Base-by-base conservation (phyloP, 1,140 invertebrate genomes). In the Cotesia glomerata region DNA sequence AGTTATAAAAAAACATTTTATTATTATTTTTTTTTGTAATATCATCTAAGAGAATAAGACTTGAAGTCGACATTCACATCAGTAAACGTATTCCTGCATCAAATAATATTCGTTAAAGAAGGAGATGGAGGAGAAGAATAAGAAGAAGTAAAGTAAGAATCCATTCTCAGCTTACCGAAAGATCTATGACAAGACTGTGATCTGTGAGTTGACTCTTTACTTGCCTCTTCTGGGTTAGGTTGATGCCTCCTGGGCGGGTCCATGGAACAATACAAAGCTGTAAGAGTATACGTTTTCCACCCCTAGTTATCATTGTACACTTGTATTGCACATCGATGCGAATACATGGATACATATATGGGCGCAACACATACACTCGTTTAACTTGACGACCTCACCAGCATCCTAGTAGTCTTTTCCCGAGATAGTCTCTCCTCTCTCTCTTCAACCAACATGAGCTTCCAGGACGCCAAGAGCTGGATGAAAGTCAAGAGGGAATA, bases 401-500 rank as follows among this genome's bases (percentile, higher is more conserved):
- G 62, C 35, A 64, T 35, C 36, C 32, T 26, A 63, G 61, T 32
- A 66, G 63, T 35, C 62, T 64, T 14, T 64, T 66, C 39, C 32
- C 45, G 45, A 71, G 32, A 65, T 65, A 36, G 59, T 56, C 36
- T 39, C 9, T 18, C 56, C 32, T 70, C 58, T 70, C 58, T 70
- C 69, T 45, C 9, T 70, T 52, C 26, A 18, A n/a, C 59, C 59
- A 61, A 51, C 45, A 51, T 45, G 45, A 18, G 35, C 61, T 52
- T 49, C 52, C 35, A 66, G 26, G 54, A 49, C 52, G 65, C 26
- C 54, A 64, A 75, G 34, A 63, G 64, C 65, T 68, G 70, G 73
- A 70, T 61, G 73, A 56, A 71, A 73, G 58, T 64, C 72, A 74
- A 64, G 59, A 71, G 72, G 74, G 65, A 64, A 59, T 35, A 65